Percentiles rank a stretch among this genome's conserved stretches.
Evolutionary conservation across 2,888 invertebrate genomes (phyloP).

Genomic region (Pinctada fucata): DNA sequence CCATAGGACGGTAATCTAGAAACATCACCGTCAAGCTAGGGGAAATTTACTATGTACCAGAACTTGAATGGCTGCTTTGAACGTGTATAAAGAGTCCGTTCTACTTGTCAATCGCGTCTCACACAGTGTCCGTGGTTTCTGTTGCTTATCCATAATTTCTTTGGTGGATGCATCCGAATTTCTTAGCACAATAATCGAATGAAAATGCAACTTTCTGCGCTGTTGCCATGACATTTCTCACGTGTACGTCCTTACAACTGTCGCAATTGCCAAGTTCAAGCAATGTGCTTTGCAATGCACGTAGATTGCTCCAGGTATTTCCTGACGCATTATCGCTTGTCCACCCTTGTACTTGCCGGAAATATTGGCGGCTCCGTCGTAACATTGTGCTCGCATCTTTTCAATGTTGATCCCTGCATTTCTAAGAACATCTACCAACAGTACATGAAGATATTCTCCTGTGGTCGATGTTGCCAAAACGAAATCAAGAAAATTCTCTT

Average conservation of each 20-base stretch:
- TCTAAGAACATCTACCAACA: not conserved
- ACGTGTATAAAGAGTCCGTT: constrained; percentile 10
- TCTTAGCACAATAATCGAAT: not conserved
- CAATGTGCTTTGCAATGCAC: constrained; percentile 32
- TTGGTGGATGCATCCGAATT: constrained; percentile 6
- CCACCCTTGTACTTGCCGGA: constrained; percentile 23
- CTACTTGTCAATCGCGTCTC: constrained; percentile 16
- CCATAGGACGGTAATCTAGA: too few species aligned
- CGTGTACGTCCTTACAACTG: constrained; percentile 3
- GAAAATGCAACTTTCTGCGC: constrained; percentile 16
- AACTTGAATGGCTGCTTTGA: constrained; percentile 8
- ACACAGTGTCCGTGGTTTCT: not conserved
- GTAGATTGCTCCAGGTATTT: constrained; percentile 18
- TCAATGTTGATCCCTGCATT: not conserved
- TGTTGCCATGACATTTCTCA: constrained; percentile 7
- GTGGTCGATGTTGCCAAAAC: not conserved
- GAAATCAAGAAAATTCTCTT: constrained; percentile 14
- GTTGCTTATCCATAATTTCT: constrained; percentile 17
- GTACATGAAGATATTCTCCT: constrained; percentile 2
- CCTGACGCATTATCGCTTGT: constrained; percentile 14
- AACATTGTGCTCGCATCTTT: constrained; percentile 31
- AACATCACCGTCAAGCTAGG: too few species aligned
- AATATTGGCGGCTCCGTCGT: constrained; percentile 34
- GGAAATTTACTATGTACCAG: too few species aligned
- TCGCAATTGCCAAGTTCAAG: too few species aligned